Base-by-base conservation (phyloP, 2,797 vertebrate genomes). In the Etheostoma perlongum region DNA sequence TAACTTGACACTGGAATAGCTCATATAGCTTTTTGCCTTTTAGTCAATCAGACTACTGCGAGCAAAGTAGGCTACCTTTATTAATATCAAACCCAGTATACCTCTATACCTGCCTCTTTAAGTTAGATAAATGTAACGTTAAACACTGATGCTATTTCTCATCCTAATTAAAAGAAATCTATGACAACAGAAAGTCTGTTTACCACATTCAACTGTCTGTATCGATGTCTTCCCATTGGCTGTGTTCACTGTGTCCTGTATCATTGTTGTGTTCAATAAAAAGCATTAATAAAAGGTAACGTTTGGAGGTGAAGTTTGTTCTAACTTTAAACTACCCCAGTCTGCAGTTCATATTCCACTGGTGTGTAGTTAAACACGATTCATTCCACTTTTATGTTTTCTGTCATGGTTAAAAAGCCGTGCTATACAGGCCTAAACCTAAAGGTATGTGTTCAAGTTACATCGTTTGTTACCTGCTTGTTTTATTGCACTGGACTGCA, bases 381-480 rank as follows among this genome's bases (percentile, higher is more conserved):
- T 53, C 3, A 49, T 47, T 47, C 49, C 4, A 11, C 36, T 15
- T 9, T 0, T 59, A 0, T 30, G 15, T 36, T 7, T 15, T 51
- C 51, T 55, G 13, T 21, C 15, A 2, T 40, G 6, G 54, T 42
- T 62, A n/a, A 16, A 33, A 48, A 64, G 16, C 7, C 27, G 19
- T 10, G 36, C 10, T 36, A 36, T 36, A 10, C 3, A 36, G 36
- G 36, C 36, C 36, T 36, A 36, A 36, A 2, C 8, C 33, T 36
- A 36, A 36, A 36, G 36, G 9, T 10, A 36, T 36, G 36, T 36
- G 9, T 36, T 36, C 3, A 36, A 36, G 9, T 10, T 10, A 36
- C 36, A 36, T 36, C 9, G 9, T 36, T 13, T 21, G 54, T 52
- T 85, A 96, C 95, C 93, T 74, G 91, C 60, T 74, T 87, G 94